phyloP scores from a whole-genome alignment of 2,888 invertebrate species.

The Metallyticus violacea region DNA sequence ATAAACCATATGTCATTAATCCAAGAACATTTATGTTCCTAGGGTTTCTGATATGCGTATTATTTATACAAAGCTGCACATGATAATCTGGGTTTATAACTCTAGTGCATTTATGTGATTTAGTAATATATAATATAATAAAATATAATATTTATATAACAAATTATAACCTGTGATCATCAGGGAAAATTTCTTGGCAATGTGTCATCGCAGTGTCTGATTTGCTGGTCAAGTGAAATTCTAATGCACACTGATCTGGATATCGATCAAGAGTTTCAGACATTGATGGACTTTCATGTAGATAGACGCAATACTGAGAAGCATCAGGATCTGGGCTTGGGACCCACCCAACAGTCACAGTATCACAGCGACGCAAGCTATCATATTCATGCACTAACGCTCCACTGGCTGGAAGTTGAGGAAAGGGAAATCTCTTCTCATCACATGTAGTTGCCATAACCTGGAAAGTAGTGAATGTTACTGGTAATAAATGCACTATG shows the following conservation, averaged over 20 bases:
- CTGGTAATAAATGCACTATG: too few relatives aligned
- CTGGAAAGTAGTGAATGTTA: too few relatives aligned
- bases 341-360: conserved; percentile 58
- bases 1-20: too few relatives aligned
- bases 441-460: conserved; percentile 50
- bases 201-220: conserved; percentile 45
- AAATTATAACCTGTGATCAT: conserved; percentile 30
- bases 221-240: conserved; percentile 41
- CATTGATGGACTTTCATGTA: conserved; percentile 44
- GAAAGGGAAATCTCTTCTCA: conserved; percentile 48
- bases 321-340: conserved; percentile 50
- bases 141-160: too few relatives aligned
- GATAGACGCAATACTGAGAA: conserved; percentile 46
- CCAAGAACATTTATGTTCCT: too few relatives aligned
- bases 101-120: too few relatives aligned
- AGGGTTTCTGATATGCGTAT: too few relatives aligned
- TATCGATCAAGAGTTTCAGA: conserved; percentile 37
- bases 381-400: conserved; percentile 53
- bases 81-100: too few relatives aligned
- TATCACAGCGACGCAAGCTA: conserved; percentile 50
- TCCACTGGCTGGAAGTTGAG: conserved; percentile 53
- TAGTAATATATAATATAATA: too few relatives aligned
- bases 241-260: conserved; percentile 50
- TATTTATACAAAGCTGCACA: too few relatives aligned
- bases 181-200: conserved; percentile 42